phyloP scores from a whole-genome alignment of 2,888 invertebrate species.

The Andrena hattorfiana region DNA sequence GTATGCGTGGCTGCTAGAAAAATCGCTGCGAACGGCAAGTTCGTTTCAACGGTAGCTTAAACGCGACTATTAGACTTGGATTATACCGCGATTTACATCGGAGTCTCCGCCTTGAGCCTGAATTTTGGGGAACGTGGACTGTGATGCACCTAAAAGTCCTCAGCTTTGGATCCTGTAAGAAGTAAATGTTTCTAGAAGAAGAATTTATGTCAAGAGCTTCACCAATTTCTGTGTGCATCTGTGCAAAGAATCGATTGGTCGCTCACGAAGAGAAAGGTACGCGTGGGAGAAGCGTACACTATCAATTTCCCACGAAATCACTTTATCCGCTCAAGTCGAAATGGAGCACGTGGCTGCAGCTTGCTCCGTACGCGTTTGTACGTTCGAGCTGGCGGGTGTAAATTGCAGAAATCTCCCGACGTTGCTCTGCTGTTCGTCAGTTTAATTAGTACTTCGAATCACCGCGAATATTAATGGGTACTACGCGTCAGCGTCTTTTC shows the following conservation, averaged over 20 bases:
- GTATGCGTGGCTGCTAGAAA: constrained; percentile 4
- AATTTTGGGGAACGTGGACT: neutral
- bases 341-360: constrained; percentile 11
- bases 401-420: constrained; percentile 41
- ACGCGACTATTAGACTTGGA: neutral
- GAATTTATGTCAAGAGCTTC: no score
- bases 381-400: constrained; percentile 37
- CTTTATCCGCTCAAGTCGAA: neutral
- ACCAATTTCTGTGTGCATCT: neutral
- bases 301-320: neutral
- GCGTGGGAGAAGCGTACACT: no score
- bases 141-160: no score
- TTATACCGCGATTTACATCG: neutral
- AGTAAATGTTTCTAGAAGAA: no score
- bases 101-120: neutral
- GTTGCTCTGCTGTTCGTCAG: constrained; percentile 21
- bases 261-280: neutral
- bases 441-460: constrained; percentile 49
- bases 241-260: neutral
- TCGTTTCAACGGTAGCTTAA: constrained; percentile 1
- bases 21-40: neutral
- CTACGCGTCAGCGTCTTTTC: constrained; percentile 13
- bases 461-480: constrained; percentile 47
- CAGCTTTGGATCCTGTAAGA: no score
- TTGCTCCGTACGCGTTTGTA: constrained; percentile 1